Conservation (phyloP, 2,888 invertebrate genomes). For the Eustalomyia histrio region DNA sequence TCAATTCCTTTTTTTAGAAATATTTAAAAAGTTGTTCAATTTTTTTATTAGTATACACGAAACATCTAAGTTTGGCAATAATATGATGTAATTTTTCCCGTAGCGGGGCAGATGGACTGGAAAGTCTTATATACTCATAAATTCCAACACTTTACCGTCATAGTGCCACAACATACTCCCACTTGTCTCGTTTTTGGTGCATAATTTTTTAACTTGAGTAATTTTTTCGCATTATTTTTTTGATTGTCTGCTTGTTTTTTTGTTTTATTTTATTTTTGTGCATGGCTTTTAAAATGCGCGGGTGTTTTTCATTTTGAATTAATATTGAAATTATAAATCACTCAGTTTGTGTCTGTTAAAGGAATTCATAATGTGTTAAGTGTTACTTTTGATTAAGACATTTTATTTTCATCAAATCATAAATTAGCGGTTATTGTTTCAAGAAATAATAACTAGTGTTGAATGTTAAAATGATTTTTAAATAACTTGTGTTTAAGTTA, state of each 20-base stretch:
- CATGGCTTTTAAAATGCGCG: slow-evolving; percentile 35
- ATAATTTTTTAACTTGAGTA: slow-evolving; percentile 37
- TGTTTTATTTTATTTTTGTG: background rate
- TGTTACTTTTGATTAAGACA: slow-evolving; percentile 63
- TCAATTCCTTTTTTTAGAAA: no score
- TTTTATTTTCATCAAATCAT: slow-evolving; percentile 41
- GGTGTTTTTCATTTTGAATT: slow-evolving; percentile 53
- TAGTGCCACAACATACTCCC: slow-evolving; percentile 46
- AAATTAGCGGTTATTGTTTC: slow-evolving; percentile 48
- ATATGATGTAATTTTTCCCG: no score
- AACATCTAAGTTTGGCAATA: no score
- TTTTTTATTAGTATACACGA: no score
- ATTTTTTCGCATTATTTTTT: slow-evolving; percentile 37
- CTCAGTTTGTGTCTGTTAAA: slow-evolving; percentile 50
- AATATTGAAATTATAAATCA: slow-evolving; percentile 65
- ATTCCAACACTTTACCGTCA: slow-evolving; percentile 63
- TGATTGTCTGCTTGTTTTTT: slow-evolving; percentile 13
- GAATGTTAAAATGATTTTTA: no score
- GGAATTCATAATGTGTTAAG: slow-evolving; percentile 56
- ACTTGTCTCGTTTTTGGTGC: slow-evolving; percentile 52
- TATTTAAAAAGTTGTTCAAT: no score
- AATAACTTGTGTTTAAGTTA: no score
- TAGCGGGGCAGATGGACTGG: no score
- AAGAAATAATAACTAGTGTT: slow-evolving; percentile 7
- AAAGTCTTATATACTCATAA: slow-evolving; percentile 63